Evolutionary conservation across 1,140 invertebrate species (phyloP).

Genomic region (Rhagoletis pomonella): DNA sequence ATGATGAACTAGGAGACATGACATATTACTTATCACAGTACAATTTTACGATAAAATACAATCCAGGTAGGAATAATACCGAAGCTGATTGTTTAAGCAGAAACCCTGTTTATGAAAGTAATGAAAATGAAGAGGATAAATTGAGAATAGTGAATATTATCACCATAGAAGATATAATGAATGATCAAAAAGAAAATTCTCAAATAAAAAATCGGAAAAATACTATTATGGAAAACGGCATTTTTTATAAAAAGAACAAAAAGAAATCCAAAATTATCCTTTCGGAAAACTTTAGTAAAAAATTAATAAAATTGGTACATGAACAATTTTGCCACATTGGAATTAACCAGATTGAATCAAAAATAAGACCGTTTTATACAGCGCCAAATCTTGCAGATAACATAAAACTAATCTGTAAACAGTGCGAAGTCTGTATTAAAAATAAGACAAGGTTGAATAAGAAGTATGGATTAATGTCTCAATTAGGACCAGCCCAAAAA

Average conservation of each 20-base stretch:
- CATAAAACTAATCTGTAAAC: slow-evolving; percentile 61
- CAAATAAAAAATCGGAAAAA: no score
- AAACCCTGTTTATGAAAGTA: no score
- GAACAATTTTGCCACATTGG: slow-evolving; percentile 60
- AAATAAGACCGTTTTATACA: slow-evolving; percentile 60
- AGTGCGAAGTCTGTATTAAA: slow-evolving; percentile 68
- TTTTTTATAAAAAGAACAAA: slow-evolving; percentile 56
- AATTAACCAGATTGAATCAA: slow-evolving; percentile 61
- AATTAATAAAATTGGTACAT: slow-evolving; percentile 60
- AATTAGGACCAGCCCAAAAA: slow-evolving; percentile 68
- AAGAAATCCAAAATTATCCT: slow-evolving; percentile 62
- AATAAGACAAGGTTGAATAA: slow-evolving; percentile 70
- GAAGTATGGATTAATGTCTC: slow-evolving; percentile 68
- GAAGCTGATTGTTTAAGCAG: no score
- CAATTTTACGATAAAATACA: no score
- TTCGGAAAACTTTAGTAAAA: slow-evolving; percentile 60
- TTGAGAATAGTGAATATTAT: slow-evolving; percentile 61
- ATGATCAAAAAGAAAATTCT: neutral
- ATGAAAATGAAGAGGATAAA: no score
- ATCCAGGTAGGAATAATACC: no score
- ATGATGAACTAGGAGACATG: no score
- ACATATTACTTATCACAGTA: no score
- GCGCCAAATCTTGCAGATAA: slow-evolving; percentile 59
- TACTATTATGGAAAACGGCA: no score
- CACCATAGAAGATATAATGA: slow-evolving; percentile 58